These are phyloP conservation scores for Mesocricetus auratus DNA, from an alignment of 2,113 vertebrate genomes.

Conservation along the genomic window DNA sequence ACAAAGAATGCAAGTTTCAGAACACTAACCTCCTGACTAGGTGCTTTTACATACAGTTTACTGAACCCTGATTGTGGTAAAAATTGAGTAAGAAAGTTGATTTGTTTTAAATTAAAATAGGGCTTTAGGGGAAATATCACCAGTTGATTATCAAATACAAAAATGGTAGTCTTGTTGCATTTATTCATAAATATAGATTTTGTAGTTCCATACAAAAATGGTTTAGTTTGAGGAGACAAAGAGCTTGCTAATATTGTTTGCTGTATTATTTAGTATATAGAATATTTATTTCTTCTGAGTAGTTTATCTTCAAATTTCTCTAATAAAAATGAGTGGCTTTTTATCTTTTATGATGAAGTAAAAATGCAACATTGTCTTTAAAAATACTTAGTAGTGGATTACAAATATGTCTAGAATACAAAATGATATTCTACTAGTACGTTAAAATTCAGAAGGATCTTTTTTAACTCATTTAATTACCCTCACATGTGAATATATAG, in stretches of 20 bases:
- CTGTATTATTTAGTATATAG: background rate
- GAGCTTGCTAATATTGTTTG: background rate
- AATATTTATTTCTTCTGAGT: background rate
- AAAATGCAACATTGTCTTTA: constrained; percentile 5
- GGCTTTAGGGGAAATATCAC: background rate
- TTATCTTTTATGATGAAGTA: background rate
- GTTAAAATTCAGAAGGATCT: background rate
- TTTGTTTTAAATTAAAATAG: background rate
- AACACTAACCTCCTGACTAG: background rate
- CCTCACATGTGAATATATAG: background rate
- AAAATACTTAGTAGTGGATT: background rate
- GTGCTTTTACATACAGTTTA: background rate
- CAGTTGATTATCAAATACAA: background rate
- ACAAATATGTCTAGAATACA: background rate
- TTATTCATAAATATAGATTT: background rate
- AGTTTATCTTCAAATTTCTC: background rate
- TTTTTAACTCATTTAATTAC: constrained; percentile 11
- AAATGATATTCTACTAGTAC: background rate
- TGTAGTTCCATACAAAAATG: background rate
- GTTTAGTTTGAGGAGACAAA: background rate
- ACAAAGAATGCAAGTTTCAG: background rate
- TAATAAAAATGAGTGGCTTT: constrained; percentile 7
- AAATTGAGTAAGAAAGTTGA: too few species aligned
- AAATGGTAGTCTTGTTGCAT: background rate
- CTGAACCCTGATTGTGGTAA: background rate